Evolutionary conservation across 2,888 invertebrate species (phyloP), one percentile per base, ranked within the genome.

Genomic region (Dendrolimus houi): DNA sequence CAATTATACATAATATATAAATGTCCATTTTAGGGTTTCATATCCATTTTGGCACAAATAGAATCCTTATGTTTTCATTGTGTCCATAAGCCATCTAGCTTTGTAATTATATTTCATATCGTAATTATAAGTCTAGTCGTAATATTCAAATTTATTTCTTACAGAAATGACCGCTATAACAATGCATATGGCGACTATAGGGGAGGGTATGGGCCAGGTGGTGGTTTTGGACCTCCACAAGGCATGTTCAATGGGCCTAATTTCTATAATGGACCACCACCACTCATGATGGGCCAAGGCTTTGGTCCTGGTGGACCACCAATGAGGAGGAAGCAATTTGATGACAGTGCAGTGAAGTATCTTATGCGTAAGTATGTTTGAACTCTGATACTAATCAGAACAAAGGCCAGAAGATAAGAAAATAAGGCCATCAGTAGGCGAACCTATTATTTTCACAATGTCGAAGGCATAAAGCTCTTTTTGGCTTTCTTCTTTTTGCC

Each of bases 121-220:
- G 2, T 17, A 17, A 17, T 29, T 17, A 17, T 17, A 17, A 17
- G 2, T 17, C 17, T 17, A 3, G 17, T 17, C 17, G 3, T 17
- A 17, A 17, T 1, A 2, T 6, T 29, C 29, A 29, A 29, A 29
- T 29, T 29, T 0, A 29, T 29, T 29, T 57, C 52, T 71, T 69
- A 55, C 63, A 80, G 80, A 60, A 74, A 75, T 63, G 64, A 74
- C 41, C 75, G 73, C 9, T 85, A 83, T 57, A 70, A 68, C 57
- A 72, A 79, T 67, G 84, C 84, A 9, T 85, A 76, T 68, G 83
- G 83, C 47, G 64, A 76, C 62, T 83, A 85, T 60, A 70, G 66
- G 40, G 83, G 83, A 14, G 81, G 81, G 8, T 83, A 81, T 64
- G 74, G 77, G 0, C 74, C 74, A 9, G 66, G 65, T 8, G 64